phyloP scores from a whole-genome alignment of 2,797 vertebrate species.

The Mormyrops attenuatus region DNA sequence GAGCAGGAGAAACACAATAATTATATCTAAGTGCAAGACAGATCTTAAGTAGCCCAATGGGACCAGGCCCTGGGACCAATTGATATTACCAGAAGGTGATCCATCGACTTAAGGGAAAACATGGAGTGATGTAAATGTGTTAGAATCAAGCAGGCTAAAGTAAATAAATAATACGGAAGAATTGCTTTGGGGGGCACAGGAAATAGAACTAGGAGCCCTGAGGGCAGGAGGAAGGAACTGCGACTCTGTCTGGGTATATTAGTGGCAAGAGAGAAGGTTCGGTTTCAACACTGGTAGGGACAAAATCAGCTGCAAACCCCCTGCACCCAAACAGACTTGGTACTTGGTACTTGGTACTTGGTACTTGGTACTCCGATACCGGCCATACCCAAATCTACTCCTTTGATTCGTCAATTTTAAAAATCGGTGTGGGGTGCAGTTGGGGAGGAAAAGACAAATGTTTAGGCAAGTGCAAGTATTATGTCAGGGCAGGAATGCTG shows the following conservation, averaged over 20 bases:
- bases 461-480: background rate
- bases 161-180: background rate
- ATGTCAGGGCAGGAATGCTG: background rate
- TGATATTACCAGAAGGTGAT: background rate
- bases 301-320: background rate
- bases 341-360: too few relatives aligned
- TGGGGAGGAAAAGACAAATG: background rate
- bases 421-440: background rate
- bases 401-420: background rate
- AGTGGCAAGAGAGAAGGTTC: background rate
- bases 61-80: background rate
- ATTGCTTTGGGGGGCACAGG: background rate
- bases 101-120: background rate
- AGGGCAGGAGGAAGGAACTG: background rate
- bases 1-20: background rate
- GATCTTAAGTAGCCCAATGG: background rate
- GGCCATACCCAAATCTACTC: background rate
- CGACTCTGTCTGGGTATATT: background rate
- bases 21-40: background rate
- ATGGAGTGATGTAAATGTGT: background rate
- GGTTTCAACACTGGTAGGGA: background rate
- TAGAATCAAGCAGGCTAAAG: background rate
- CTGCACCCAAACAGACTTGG: background rate
- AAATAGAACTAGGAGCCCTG: background rate
- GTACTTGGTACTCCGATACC: background rate